Evolutionary conservation across 1,140 invertebrate genomes (phyloP).

Genomic region (Tetramorium simillimum): DNA sequence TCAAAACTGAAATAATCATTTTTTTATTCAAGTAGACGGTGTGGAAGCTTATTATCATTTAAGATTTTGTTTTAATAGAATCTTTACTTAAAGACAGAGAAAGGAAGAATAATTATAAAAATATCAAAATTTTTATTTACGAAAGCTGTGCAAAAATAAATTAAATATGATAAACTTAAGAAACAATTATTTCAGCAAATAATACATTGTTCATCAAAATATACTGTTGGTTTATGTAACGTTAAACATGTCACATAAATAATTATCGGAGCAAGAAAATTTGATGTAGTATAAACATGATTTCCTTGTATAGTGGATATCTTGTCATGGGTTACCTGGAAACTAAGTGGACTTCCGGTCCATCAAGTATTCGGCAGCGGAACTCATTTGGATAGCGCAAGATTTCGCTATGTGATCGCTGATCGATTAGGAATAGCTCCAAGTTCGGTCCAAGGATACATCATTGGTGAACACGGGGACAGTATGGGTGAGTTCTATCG

Average conservation of each 20-base stretch:
- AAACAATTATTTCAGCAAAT: not conserved
- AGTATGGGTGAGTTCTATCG: slow-evolving; percentile 85
- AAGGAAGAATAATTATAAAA: not conserved
- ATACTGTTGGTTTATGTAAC: not conserved
- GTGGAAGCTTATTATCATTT: not conserved
- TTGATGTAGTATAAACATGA: slow-evolving; percentile 13
- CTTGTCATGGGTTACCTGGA: slow-evolving; percentile 89
- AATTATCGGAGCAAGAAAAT: not conserved
- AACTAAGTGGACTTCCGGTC: slow-evolving; percentile 88
- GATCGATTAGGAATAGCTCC: slow-evolving; percentile 87
- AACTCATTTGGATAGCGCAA: slow-evolving; percentile 88
- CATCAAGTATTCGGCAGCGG: slow-evolving; percentile 88
- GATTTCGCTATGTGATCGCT: slow-evolving; percentile 87
- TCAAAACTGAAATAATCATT: not conserved
- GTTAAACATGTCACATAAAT: not conserved
- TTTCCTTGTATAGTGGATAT: slow-evolving; percentile 86
- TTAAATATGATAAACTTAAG: not conserved
- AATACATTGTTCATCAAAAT: not conserved
- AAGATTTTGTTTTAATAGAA: not conserved
- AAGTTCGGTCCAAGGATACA: slow-evolving; percentile 86
- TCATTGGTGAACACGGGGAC: slow-evolving; percentile 89
- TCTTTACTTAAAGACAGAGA: not conserved
- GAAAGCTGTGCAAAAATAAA: not conserved
- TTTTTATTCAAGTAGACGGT: not conserved
- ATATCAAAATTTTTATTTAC: not conserved